Conservation (phyloP, 2,113 vertebrate species). For the Seriola quinqueradiata region DNA sequence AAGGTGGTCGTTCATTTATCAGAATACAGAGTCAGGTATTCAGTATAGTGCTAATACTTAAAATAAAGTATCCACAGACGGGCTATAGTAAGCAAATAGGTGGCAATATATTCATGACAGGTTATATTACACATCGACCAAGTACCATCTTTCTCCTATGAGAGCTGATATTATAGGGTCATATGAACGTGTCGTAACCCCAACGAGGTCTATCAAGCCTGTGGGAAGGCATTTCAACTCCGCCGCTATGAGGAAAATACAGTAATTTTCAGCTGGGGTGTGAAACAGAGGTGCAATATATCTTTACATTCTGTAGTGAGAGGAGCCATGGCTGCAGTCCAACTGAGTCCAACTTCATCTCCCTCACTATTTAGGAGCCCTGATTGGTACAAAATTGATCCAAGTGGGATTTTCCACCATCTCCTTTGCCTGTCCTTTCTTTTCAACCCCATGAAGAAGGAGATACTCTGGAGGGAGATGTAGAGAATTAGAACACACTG, state of each 20-base stretch:
- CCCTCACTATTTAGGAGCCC: constrained; percentile 49
- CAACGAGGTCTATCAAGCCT: constrained; percentile 32
- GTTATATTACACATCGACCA: constrained; percentile 32
- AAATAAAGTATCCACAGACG: constrained; percentile 49
- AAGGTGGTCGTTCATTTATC: constrained; percentile 40
- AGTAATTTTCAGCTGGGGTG: constrained; percentile 23
- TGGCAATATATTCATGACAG: constrained; percentile 39
- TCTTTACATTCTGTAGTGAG: constrained; percentile 34
- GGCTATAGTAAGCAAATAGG: constrained; percentile 40
- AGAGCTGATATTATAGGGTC: constrained; percentile 49
- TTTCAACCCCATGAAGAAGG: constrained; percentile 54
- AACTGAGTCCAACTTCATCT: constrained; percentile 64
- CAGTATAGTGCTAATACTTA: not conserved
- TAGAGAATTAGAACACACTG: constrained; percentile 60
- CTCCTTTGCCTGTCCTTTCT: constrained; percentile 41
- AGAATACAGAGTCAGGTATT: constrained; percentile 17
- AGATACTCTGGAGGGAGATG: constrained; percentile 55
- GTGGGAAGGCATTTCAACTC: constrained; percentile 30
- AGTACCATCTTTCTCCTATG: constrained; percentile 11
- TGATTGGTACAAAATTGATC: constrained; percentile 72
- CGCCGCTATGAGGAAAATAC: constrained; percentile 7
- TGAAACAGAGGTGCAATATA: constrained; percentile 46
- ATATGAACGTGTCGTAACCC: constrained; percentile 48
- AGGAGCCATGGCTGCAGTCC: constrained; percentile 49
- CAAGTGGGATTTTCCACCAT: constrained; percentile 65